Percentiles rank a stretch among this genome's conserved stretches.
phyloP scores from a whole-genome alignment of 1,140 invertebrate genomes.

The Pseudachorutes palmiensis region DNA sequence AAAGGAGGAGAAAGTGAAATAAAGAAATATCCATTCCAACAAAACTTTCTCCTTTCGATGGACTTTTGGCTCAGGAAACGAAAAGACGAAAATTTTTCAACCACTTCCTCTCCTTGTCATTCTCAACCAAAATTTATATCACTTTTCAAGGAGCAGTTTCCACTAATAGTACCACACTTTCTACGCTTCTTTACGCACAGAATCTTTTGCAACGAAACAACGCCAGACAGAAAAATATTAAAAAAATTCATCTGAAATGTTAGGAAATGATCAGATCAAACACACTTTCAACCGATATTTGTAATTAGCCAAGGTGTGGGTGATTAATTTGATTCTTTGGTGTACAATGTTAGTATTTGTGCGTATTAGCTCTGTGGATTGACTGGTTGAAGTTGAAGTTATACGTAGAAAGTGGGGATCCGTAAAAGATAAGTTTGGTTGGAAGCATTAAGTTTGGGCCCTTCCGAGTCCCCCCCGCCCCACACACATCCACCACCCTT shows the following conservation, averaged over 20 bases:
- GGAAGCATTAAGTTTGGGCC: background rate
- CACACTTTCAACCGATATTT: no score
- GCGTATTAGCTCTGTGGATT: no score
- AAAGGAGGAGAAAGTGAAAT: background rate
- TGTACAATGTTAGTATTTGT: no score
- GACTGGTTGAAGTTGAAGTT: no score
- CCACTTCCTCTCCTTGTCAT: background rate
- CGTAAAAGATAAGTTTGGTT: background rate
- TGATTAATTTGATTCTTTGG: no score
- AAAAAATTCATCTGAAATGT: no score
- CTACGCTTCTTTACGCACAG: no score
- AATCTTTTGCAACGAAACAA: no score
- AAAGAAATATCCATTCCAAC: background rate
- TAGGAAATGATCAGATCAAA: no score
- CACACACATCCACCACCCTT: background rate
- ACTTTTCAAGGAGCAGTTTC: background rate
- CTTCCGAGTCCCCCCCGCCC: background rate
- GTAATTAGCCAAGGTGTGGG: no score
- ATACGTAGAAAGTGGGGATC: no score
- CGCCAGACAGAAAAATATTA: no score
- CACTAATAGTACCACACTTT: background rate
- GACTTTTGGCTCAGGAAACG: background rate
- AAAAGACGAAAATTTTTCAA: background rate
- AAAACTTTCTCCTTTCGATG: background rate
- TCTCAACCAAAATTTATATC: background rate